These are phyloP conservation scores for Leptosomus discolor DNA, from an alignment of 2,113 vertebrate genomes.

Conservation along the genomic window DNA sequence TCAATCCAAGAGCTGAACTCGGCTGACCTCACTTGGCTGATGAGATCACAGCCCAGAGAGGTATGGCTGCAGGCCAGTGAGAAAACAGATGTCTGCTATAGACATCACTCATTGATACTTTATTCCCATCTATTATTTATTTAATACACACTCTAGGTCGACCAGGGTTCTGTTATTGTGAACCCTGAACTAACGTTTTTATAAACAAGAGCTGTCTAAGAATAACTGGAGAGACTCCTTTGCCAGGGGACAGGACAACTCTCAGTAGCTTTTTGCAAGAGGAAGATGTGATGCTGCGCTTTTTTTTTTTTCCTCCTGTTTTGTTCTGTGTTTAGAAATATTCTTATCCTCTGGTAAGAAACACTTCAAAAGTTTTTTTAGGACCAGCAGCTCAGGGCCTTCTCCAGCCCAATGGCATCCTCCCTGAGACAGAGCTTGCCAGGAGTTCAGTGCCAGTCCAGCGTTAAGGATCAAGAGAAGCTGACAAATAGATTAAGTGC, in stretches of 20 bases:
- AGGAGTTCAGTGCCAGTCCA: rapidly evolving
- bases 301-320: rapidly evolving
- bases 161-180: not conserved
- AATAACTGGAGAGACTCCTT: not conserved
- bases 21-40: not conserved
- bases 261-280: not conserved
- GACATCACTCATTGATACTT: constrained; percentile 34
- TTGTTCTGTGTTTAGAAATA: not conserved
- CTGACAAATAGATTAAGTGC: not conserved
- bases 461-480: not conserved
- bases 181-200: not conserved
- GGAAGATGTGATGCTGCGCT: not conserved
- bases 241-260: not conserved
- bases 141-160: not conserved
- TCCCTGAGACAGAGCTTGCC: not conserved
- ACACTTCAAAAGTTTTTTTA: not conserved
- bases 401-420: not conserved
- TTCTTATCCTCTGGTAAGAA: not conserved
- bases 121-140: constrained; percentile 50
- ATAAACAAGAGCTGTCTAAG: not conserved
- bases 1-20: not conserved
- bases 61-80: constrained; percentile 17
- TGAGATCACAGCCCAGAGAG: not conserved
- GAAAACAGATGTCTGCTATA: constrained; percentile 22
- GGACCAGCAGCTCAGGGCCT: not conserved